Evolutionary conservation across 2,797 vertebrate species (phyloP).

Genomic region (Macropus fuliginosus): DNA sequence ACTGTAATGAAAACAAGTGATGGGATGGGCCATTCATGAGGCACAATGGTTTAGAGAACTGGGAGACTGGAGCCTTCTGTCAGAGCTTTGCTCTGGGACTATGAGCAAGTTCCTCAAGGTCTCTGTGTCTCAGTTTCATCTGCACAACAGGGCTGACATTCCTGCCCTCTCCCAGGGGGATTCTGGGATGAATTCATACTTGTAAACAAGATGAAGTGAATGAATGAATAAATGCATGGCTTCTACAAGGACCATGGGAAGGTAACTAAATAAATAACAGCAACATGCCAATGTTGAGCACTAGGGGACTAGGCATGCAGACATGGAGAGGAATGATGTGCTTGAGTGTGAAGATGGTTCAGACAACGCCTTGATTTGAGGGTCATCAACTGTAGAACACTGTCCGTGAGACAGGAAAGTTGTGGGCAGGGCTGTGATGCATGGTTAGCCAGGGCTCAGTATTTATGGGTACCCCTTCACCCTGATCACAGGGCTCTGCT

Average conservation of each 20-base stretch:
- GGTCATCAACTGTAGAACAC: slow-evolving; percentile 33
- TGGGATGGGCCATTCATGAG: slow-evolving; percentile 60
- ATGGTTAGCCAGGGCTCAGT: neutral
- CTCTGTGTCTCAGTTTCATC: slow-evolving; percentile 46
- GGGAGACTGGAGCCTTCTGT: neutral
- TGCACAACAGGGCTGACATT: slow-evolving; percentile 40
- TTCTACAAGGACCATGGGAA: slow-evolving; percentile 40
- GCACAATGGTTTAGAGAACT: neutral
- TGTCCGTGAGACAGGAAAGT: slow-evolving; percentile 32
- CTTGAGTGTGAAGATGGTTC: slow-evolving; percentile 46
- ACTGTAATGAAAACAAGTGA: slow-evolving; percentile 62
- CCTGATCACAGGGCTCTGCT: slow-evolving; percentile 4
- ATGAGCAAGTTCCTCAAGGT: slow-evolving; percentile 4
- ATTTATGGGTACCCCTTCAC: slow-evolving; percentile 34
- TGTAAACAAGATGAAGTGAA: slow-evolving; percentile 45
- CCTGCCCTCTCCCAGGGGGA: slow-evolving; percentile 46
- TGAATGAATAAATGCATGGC: slow-evolving; percentile 39
- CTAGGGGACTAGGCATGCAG: slow-evolving; percentile 25
- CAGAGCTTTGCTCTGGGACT: slow-evolving; percentile 6
- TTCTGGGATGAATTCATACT: neutral
- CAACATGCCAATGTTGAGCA: slow-evolving; percentile 33
- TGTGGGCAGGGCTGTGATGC: slow-evolving; percentile 21
- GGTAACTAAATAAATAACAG: neutral
- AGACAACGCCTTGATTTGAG: slow-evolving; percentile 19
- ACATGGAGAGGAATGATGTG: neutral